Base-by-base conservation (phyloP, 2,888 invertebrate genomes). In the Xestia xanthographa region DNA sequence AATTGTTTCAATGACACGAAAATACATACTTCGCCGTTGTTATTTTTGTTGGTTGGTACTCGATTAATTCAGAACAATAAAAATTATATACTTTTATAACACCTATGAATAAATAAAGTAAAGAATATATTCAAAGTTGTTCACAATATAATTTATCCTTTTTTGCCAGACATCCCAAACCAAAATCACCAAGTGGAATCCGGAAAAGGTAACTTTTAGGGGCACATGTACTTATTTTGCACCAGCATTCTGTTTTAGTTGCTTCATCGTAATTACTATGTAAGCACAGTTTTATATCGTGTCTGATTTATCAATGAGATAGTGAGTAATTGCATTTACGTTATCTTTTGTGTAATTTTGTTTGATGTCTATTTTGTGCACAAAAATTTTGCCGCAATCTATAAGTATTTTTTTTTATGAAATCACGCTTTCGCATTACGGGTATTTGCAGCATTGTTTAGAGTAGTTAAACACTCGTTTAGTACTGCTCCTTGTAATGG, bases 131-230 rank as follows among this genome's bases (percentile, higher is more conserved):
- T 9, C 2, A 20, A 34, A 45, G 43, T 41, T 4, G 0, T 65
- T 75, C 14, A 63, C 6, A 22, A 53, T 41, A 17, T 74, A 58
- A 26, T 65, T 65, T 74, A 50, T 72, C 22, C 48, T 66, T 79
- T 77, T 82, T 82, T 85, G 45, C 80, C 91, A 93, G 93, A 92
- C 85, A 92, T 90, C 75, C 85, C 88, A 80, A 92, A 87, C 65
- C 90, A 90, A 66, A 92, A 88, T 70, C 90, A 91, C 65, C 91
- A 90, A 85, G 90, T 91, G 92, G 92, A 92, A 83, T 88, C 81
- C 14, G 80, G 82, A 11, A 84, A 77, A 88, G 89, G 88, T 85
- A 86, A 80, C 62, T 78, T 65, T 79, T 65, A 50, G 58, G 41
- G 45, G 22, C 41, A 63, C 12, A 29, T 67, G 56, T 11, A 69